These are phyloP conservation scores for Myiothlypis chrysogaster DNA, from an alignment of 2,797 vertebrate genomes.

Conservation along the genomic window DNA sequence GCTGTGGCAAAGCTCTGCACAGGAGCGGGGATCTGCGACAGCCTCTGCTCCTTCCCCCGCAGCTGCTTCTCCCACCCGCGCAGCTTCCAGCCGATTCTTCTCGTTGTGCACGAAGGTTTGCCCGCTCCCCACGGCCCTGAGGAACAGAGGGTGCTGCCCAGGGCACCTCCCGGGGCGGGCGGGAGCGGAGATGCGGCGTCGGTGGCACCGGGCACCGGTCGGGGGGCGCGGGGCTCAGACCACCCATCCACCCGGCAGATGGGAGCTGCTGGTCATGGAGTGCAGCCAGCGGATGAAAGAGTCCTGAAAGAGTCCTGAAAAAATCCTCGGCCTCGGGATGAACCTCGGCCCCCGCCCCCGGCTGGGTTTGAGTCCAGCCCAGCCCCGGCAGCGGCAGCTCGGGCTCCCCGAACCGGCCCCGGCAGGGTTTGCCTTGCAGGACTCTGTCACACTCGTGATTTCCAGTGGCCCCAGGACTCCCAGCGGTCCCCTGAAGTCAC, in stretches of 20 bases:
- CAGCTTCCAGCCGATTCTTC: not conserved
- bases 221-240: fast-evolving
- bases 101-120: fast-evolving
- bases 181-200: fast-evolving
- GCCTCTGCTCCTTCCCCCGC: not conserved
- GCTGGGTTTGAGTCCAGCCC: not conserved
- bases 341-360: not conserved
- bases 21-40: fast-evolving
- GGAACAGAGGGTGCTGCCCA: fast-evolving
- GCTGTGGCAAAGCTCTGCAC: not conserved
- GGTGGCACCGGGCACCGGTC: not conserved
- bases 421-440: not conserved
- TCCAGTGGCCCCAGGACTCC: fast-evolving
- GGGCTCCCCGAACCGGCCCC: not conserved
- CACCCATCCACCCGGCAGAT: not conserved
- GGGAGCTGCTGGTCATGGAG: not conserved
- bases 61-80: not conserved
- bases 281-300: not conserved
- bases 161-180: fast-evolving
- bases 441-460: not conserved
- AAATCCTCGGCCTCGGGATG: not conserved
- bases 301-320: too few relatives aligned
- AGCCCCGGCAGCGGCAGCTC: not conserved
- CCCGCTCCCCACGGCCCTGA: fast-evolving
- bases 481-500: not conserved